These are phyloP conservation scores for Dryobates pubescens DNA, from an alignment of 2,797 vertebrate genomes.

Conservation along the genomic window DNA sequence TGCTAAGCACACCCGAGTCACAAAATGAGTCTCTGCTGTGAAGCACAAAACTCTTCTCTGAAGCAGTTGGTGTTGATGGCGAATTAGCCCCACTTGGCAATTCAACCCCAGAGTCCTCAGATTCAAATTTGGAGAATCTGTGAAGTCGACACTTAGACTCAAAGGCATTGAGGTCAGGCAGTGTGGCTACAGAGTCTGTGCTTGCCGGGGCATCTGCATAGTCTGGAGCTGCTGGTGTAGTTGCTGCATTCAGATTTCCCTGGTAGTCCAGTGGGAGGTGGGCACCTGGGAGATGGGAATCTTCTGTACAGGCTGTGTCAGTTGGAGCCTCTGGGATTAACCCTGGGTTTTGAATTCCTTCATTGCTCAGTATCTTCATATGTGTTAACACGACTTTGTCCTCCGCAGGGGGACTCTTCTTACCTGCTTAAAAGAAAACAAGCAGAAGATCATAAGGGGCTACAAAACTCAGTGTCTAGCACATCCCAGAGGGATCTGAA, in stretches of 20 bases:
- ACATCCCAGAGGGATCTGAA: not conserved
- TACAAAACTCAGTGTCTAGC: not conserved
- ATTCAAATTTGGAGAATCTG: conserved; percentile 87
- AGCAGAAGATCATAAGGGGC: not conserved
- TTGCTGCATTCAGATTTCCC: not conserved
- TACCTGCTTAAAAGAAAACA: conserved; percentile 75
- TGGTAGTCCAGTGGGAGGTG: conserved; percentile 38
- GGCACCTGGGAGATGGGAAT: conserved; percentile 46
- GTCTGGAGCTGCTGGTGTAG: not conserved
- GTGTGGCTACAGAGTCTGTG: conserved; percentile 69
- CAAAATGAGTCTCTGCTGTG: conserved; percentile 88
- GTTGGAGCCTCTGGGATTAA: conserved; percentile 61
- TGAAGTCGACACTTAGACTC: conserved; percentile 74
- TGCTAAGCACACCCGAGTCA: conserved; percentile 81
- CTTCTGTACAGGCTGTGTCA: conserved; percentile 46
- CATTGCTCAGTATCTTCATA: conserved; percentile 83
- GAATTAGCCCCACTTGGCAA: conserved; percentile 87
- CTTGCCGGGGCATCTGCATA: not conserved
- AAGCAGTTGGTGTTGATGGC: conserved; percentile 83
- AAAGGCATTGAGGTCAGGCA: conserved; percentile 66
- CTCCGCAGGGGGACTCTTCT: conserved; percentile 78
- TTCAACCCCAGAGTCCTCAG: conserved; percentile 89
- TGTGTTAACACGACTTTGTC: conserved; percentile 88
- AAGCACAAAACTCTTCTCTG: conserved; percentile 88
- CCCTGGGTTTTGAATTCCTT: conserved; percentile 71